Conservation (phyloP, 2,113 vertebrate genomes). For the Dermatemys mawii region DNA sequence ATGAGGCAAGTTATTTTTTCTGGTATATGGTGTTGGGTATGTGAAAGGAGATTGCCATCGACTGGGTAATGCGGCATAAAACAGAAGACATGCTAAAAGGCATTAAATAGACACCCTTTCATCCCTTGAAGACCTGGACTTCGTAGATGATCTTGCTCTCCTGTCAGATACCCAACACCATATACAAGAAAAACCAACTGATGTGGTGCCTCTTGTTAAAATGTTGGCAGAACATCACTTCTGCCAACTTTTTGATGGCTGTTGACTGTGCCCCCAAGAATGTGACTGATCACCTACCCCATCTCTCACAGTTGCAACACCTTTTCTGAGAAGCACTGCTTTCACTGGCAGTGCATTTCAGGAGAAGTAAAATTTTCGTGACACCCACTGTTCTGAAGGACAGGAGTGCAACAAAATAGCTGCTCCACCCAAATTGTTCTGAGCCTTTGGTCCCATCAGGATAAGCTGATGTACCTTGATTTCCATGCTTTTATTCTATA, state of each 20-base stretch:
- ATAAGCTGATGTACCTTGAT: accelerated
- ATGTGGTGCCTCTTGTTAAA: not conserved
- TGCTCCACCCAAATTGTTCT: not conserved
- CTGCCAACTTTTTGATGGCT: not conserved
- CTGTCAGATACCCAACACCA: too few species aligned
- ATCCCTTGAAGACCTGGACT: too few species aligned
- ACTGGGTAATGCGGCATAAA: too few species aligned
- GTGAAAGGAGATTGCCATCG: too few species aligned
- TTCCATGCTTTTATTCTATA: not conserved
- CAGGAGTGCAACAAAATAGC: not conserved
- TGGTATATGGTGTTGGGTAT: too few species aligned
- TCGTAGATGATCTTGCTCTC: too few species aligned
- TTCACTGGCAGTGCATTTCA: not conserved
- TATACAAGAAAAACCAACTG: too few species aligned
- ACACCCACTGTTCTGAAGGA: not conserved
- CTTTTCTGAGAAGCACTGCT: not conserved
- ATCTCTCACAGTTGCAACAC: not conserved
- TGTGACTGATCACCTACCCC: not conserved
- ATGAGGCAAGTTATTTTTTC: too few species aligned
- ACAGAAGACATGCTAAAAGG: too few species aligned
- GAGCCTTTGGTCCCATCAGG: not conserved
- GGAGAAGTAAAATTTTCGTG: not conserved
- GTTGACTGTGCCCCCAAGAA: not conserved
- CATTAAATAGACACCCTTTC: too few species aligned
- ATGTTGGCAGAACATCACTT: not conserved